phyloP scores from a whole-genome alignment of 2,113 vertebrate species.

The Taxidea taxus region DNA sequence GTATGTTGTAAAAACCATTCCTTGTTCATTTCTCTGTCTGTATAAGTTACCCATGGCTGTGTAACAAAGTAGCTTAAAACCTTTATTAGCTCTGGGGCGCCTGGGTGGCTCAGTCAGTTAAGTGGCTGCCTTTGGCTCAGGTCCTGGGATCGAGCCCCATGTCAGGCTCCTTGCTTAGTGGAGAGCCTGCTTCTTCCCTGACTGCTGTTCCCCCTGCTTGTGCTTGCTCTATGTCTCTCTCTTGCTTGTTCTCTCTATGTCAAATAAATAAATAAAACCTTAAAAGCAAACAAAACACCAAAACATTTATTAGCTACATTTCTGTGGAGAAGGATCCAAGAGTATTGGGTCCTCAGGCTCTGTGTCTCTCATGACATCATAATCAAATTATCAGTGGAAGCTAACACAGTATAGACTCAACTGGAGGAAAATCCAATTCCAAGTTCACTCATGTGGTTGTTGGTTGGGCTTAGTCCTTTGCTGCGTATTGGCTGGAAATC shows the following conservation, averaged over 20 bases:
- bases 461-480: not conserved
- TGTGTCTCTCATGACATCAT: not conserved
- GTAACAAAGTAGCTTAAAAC: not conserved
- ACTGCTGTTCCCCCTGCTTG: too few species aligned
- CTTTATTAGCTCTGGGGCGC: not conserved
- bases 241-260: too few species aligned
- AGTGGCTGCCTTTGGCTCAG: too few species aligned
- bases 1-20: not conserved
- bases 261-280: not conserved
- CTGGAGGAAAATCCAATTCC: not conserved
- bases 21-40: not conserved
- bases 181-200: too few species aligned
- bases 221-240: too few species aligned
- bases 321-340: not conserved
- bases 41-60: not conserved
- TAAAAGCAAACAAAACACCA: too few species aligned
- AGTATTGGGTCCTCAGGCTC: not conserved
- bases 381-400: not conserved
- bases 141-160: too few species aligned
- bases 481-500: not conserved
- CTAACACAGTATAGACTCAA: not conserved
- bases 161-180: too few species aligned
- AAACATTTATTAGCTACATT: not conserved
- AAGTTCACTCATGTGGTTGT: not conserved
- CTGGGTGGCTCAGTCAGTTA: too few species aligned